Conservation (phyloP, 2,113 vertebrate genomes). For the Siphamia tubifer region DNA sequence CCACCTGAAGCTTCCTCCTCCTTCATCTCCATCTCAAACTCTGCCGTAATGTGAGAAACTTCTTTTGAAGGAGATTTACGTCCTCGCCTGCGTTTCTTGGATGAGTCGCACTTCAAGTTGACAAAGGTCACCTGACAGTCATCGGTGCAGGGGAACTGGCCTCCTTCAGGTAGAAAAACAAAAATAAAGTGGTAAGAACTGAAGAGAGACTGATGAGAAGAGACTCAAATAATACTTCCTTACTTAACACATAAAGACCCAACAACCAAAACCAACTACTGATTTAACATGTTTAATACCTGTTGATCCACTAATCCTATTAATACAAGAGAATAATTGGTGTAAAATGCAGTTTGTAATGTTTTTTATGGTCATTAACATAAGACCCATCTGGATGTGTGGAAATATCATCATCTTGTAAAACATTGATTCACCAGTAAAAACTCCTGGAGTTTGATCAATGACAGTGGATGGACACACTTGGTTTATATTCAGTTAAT, state of each 20-base stretch:
- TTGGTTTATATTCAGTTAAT: too few species aligned
- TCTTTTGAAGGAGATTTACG: constrained; percentile 93
- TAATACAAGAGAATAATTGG: too few species aligned
- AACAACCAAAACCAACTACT: too few species aligned
- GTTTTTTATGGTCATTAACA: too few species aligned
- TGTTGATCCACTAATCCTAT: too few species aligned
- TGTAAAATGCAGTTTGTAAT: too few species aligned
- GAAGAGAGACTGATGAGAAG: background rate
- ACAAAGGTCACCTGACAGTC: constrained; percentile 92
- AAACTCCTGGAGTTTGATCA: too few species aligned
- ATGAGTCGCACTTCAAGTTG: constrained; percentile 94
- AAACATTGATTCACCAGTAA: too few species aligned
- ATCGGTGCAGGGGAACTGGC: constrained; percentile 85
- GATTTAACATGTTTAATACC: too few species aligned
- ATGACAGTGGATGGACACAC: too few species aligned
- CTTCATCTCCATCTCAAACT: constrained; percentile 94
- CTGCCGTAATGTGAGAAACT: constrained; percentile 91
- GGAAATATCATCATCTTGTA: too few species aligned
- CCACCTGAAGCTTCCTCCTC: constrained; percentile 89
- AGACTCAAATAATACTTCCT: background rate
- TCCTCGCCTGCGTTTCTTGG: constrained; percentile 91
- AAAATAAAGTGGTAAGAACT: background rate
- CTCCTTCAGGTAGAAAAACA: constrained; percentile 56
- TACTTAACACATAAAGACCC: background rate
- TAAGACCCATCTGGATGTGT: too few species aligned